These are phyloP conservation scores for Rhodinocichla rosea DNA, from an alignment of 2,113 vertebrate genomes.

Conservation along the genomic window DNA sequence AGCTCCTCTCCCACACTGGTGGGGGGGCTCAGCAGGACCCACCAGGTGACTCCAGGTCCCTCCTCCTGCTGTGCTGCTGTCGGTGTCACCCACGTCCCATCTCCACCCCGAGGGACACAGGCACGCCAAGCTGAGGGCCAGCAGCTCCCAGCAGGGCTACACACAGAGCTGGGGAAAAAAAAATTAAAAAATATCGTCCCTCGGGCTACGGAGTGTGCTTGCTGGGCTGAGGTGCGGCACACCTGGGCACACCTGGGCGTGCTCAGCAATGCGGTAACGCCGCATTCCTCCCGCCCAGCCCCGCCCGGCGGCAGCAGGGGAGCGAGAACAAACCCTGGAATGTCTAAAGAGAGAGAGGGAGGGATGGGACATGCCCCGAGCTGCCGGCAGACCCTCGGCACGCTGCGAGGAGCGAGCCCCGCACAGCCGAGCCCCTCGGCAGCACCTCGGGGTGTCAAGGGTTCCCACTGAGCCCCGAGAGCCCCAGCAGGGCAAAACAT, in stretches of 20 bases:
- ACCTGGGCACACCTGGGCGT: slow-evolving; percentile 20
- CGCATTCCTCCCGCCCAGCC: slow-evolving; percentile 10
- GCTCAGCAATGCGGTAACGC: slow-evolving; percentile 21
- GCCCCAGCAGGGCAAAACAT: neutral
- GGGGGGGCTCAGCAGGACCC: neutral
- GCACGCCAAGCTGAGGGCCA: accelerated
- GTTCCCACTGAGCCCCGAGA: neutral
- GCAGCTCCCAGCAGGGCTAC: neutral
- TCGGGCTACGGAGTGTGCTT: neutral
- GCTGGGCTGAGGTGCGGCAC: neutral
- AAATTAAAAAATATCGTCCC: neutral
- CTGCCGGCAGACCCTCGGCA: neutral
- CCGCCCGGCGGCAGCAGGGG: neutral
- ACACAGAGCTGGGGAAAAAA: neutral
- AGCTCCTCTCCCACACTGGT: accelerated
- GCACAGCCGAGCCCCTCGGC: neutral
- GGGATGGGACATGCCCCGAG: neutral
- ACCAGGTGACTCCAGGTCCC: accelerated
- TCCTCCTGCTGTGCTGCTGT: neutral
- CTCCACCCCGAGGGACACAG: neutral
- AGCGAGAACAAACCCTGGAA: neutral
- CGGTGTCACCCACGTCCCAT: neutral
- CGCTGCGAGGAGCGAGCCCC: accelerated
- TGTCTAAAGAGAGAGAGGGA: accelerated
- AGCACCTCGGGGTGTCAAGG: accelerated